Evolutionary conservation across 2,797 vertebrate species (phyloP), one percentile per base, ranked within the genome.

Genomic region (Tangara arthus): DNA sequence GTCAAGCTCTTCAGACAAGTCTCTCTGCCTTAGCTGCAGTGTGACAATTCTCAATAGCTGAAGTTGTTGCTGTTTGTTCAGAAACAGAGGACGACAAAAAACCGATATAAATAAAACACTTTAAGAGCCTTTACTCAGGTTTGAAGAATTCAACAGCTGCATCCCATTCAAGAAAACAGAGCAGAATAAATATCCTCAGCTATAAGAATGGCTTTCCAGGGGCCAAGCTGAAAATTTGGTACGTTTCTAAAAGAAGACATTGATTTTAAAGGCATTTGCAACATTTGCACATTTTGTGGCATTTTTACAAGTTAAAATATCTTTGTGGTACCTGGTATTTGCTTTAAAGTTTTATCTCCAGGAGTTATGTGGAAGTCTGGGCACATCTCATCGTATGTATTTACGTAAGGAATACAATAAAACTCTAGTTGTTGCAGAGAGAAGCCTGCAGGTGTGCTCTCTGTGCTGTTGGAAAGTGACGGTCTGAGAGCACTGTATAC

Each of bases 131-230:
- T 95, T 92, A 80, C 77, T 95, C 76, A 91, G 86, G 80, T 93
- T 82, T 88, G 76, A 96, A 96, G 79, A 96, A 96, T 95, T 95
- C 79, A 93, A 89, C 93, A 96, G 94, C 94, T 95, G 94, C 90
- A 89, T 89, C 96, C 64, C 90, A 94, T 96, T 95, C 52, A 96
- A 92, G n/a, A 92, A 94, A 92, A 83, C 1, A 1, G 73, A 90
- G 89, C 49, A 73, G 80, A 90, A 94, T 72, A 97, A 94, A 94
- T 88, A 94, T 68, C 37, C 52, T 88, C 72, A 91, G 77, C 80
- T 79, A 95, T 52, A 56, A 87, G 70, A 88, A 83, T 3, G 2
- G 60, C 69, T 86, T 94, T 85, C 61, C 72, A 83, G 63, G 64
- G 52, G 46, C 69, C 18, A 34, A 86, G 61, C 14, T 83, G 76